Evolutionary conservation across 2,113 vertebrate species (phyloP), one percentile per base, ranked within the genome.

Genomic region (Amblyopsis rosae): DNA sequence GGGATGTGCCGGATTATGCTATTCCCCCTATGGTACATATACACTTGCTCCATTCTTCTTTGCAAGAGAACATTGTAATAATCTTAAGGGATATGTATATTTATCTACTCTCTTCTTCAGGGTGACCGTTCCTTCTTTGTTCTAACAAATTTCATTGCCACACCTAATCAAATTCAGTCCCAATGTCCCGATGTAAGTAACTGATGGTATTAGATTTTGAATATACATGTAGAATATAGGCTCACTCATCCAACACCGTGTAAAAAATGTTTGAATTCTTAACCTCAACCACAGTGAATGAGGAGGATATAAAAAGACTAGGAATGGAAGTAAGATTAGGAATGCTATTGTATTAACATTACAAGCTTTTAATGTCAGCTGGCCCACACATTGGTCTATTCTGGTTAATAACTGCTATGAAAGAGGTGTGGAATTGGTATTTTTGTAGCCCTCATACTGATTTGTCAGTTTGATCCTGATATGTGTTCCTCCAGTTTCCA

Each of bases 1-100:
- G 96, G 96, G 96, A 98, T 13, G 94, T 92, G 19, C 94, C 94
- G 0, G 95, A 98, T 59, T 96, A 94, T 16, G 90, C 97, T 64
- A 92, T 98, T 50, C 96, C 96, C 8, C 89, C 95, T 75, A 94
- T 96, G 96, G 96, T 98, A 89, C 7, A 41, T 56, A 32, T 0
- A 19, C 67, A 49, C 0, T 12, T 12, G 26, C 13, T 1, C 50
- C 0, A 26, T 47, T n/a, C 32, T 49, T 7, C 51, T 26, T 26
- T 26, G 9, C 19, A 58, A 4, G 32, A 58, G 32, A 3, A 6
- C 10, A 56, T 10, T 56, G 7, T 26, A 26, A 7, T 17, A 10
- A 16, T 6, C n/a, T 56, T 2, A 6, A 56, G 1, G 9, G 1
- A 56, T 9, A 56, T 5, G 17, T 16, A 56, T 19, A 17, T 10